Percentiles rank a stretch among this genome's conserved stretches.
phyloP scores from a whole-genome alignment of 2,797 vertebrate species.

The Nannoperca australis region DNA sequence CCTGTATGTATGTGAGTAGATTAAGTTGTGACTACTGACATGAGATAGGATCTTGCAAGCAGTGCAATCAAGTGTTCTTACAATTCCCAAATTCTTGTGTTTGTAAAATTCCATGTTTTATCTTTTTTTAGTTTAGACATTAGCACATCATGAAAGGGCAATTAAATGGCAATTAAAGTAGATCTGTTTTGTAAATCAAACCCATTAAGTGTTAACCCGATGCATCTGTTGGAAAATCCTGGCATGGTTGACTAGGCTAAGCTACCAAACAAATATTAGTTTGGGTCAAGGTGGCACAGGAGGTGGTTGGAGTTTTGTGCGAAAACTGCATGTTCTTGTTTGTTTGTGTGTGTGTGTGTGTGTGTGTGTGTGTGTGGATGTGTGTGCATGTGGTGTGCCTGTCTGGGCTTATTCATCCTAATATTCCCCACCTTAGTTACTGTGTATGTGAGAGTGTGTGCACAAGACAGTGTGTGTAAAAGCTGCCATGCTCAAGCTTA shows the following conservation, averaged over 20 bases:
- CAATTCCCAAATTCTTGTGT: background rate
- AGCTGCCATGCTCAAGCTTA: constrained; percentile 12
- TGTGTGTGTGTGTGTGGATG: background rate
- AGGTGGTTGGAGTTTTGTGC: constrained; percentile 33
- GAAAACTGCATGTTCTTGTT: constrained; percentile 6
- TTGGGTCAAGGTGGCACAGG: constrained; percentile 44
- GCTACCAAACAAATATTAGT: constrained; percentile 58
- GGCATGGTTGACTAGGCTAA: constrained; percentile 37
- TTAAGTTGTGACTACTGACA: background rate
- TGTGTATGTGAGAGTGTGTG: constrained; percentile 14
- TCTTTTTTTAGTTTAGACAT: background rate
- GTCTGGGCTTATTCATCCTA: constrained; percentile 47
- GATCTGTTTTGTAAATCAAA: constrained; percentile 29
- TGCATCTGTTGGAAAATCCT: constrained; percentile 54
- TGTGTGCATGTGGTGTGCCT: constrained; percentile 27
- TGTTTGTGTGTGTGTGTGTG: constrained; percentile 4
- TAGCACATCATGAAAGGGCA: background rate
- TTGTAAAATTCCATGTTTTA: background rate
- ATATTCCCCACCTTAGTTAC: constrained; percentile 26
- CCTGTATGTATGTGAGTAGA: background rate
- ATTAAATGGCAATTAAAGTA: constrained; percentile 25
- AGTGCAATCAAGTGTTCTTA: background rate
- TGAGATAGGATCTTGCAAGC: background rate
- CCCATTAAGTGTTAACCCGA: constrained; percentile 37
- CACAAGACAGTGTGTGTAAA: constrained; percentile 30